A percentile compares a stretch with the other conserved stretches of the same genome.
Conservation (phyloP, 2,888 invertebrate genomes). For the Seira sanloemensis region DNA sequence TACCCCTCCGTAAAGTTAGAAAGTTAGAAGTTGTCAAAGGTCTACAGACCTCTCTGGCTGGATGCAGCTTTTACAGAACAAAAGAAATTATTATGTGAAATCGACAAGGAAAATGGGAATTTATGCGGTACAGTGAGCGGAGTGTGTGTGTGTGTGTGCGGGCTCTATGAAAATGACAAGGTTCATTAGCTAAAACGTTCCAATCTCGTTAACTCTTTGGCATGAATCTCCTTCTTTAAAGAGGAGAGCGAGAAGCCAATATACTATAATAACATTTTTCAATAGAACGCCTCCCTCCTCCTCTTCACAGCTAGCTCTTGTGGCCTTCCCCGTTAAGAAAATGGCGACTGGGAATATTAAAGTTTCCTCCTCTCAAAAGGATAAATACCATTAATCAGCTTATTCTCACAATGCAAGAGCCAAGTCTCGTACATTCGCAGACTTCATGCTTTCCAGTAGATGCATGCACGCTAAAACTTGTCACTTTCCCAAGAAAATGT, state of each 20-base stretch:
- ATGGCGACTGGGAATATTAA: no score
- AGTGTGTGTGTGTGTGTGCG: not conserved
- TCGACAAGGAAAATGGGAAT: not conserved
- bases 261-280: no score
- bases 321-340: no score
- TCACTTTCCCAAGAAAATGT: not conserved
- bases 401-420: not conserved
- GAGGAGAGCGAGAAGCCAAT: not conserved
- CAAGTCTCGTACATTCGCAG: no score
- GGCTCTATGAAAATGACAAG: conserved; percentile 16
- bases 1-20: not conserved
- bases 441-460: no score
- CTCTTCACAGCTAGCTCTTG: no score
- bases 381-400: not conserved
- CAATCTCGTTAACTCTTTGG: conserved; percentile 25
- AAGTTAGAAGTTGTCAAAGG: not conserved
- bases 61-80: no score
- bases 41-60: not conserved
- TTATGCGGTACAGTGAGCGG: not conserved
- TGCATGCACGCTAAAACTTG: not conserved
- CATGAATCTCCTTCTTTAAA: not conserved
- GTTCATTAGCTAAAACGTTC: conserved; percentile 25
- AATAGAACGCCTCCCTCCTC: no score
- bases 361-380: no score
- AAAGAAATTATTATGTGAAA: not conserved